Base-by-base conservation (phyloP, 1,140 invertebrate genomes). In the Tetramorium parvispinum region DNA sequence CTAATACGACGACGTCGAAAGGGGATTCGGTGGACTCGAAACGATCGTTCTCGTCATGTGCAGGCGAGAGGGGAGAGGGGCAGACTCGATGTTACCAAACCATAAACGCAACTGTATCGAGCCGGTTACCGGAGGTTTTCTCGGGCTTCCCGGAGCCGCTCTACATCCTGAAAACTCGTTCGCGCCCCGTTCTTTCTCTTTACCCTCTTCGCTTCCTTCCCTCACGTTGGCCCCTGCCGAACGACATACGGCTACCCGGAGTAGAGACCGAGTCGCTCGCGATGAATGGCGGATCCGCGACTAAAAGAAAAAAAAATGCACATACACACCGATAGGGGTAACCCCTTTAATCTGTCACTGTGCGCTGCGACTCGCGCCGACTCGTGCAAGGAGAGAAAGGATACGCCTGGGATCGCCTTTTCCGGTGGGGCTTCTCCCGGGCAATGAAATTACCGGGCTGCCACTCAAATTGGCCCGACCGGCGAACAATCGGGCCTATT, bases 401-500 rank as follows among this genome's bases (percentile, higher is more conserved):
- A 73, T 83, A 83, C 73, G 87, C 83, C 89, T 85, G 92, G 93
- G 89, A 89, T 92, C 93, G 91, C 91, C 92, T 94, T 94, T 94
- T 92, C 91, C 91, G 92, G 92, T 89, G 89, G 91, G 91, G 91
- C 73, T 87, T 90, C 85, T 86, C 77, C 76, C 76, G 87, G 77
- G 86, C 85, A 85, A 90, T 88, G 89, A 94, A 95, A 95, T 95
- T 94, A 91, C 93, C 91, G 89, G 92, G 90, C 93, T 94, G 94
- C 93, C 93, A 93, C 93, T 95, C 94, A 95, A 95, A 95, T 95
- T 95, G 94, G 94, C 94, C 94, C 91, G 92, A 91, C 65, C 93
- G 92, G 85, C 92, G 94, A 94, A 95, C 94, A 95, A 95, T 95
- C 94, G 92, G 93, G 91, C 94, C 94, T 95, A 95, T 95, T 95